Evolutionary conservation across 2,113 vertebrate species (phyloP).

Genomic region (Oryctolagus cuniculus): DNA sequence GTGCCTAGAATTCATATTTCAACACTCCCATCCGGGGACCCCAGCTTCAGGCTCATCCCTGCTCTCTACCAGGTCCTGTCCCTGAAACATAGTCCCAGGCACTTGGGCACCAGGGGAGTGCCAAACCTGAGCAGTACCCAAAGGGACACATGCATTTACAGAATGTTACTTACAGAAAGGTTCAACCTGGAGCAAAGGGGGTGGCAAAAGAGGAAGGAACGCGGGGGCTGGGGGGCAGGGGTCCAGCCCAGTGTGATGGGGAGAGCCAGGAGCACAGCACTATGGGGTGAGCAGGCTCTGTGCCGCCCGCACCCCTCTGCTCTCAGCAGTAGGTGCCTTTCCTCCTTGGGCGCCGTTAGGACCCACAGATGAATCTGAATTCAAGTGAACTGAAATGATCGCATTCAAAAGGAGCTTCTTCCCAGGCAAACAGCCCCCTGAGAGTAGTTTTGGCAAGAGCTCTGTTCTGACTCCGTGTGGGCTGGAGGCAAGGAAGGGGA

Average conservation of each 20-base stretch:
- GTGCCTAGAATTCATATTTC: not conserved
- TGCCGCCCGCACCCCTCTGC: not conserved
- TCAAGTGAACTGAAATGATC: not conserved
- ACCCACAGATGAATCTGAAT: not conserved
- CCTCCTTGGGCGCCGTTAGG: not conserved
- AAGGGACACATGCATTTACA: not conserved
- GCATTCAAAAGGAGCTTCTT: not conserved
- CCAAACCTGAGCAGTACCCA: not conserved
- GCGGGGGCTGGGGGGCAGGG: not conserved
- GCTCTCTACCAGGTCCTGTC: not conserved
- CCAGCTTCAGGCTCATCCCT: not conserved
- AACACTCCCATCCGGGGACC: not conserved
- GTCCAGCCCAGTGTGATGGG: not conserved
- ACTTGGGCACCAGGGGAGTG: not conserved
- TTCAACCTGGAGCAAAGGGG: not conserved
- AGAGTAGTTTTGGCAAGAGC: slow-evolving; percentile 38
- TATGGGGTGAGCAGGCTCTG: rapidly evolving
- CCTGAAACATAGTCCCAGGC: not conserved
- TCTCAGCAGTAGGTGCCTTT: not conserved
- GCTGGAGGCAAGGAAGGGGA: not conserved
- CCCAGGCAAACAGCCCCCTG: not conserved
- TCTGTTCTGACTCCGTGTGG: not conserved
- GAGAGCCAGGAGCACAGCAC: not conserved
- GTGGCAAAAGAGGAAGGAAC: too few species aligned
- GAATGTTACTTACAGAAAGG: not conserved